Conservation (phyloP, 2,888 invertebrate genomes). For the Agrotis clavis region DNA sequence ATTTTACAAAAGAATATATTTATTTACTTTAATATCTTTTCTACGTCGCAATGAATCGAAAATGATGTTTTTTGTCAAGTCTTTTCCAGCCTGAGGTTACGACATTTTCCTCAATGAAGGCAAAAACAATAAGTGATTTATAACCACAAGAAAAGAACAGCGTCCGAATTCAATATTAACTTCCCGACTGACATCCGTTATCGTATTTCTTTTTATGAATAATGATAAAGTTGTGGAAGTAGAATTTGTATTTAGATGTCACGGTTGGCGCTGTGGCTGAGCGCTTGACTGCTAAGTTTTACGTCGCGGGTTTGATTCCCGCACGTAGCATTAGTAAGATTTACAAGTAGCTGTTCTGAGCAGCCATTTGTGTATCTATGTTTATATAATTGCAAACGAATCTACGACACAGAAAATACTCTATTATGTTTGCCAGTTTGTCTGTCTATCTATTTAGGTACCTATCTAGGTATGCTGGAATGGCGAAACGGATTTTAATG, state of each 20-base stretch:
- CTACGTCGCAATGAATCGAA: slow-evolving; percentile 20
- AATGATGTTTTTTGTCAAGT: slow-evolving; percentile 38
- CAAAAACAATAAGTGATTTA: slow-evolving; percentile 56
- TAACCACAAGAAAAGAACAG: slow-evolving; percentile 49
- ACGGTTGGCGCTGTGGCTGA: no score
- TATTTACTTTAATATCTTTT: slow-evolving; percentile 13
- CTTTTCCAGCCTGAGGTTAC: slow-evolving; percentile 18
- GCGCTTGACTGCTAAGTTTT: no score
- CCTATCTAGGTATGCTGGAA: no score
- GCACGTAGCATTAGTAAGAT: no score
- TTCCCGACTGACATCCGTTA: slow-evolving; percentile 37
- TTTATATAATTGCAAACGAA: no score
- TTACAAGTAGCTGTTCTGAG: no score
- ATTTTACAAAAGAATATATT: slow-evolving; percentile 1
- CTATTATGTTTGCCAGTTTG: neutral
- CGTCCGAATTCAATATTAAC: slow-evolving; percentile 52
- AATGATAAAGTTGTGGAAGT: slow-evolving; percentile 18
- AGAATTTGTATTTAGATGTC: no score
- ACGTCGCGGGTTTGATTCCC: no score
- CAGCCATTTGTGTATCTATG: no score
- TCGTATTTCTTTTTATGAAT: slow-evolving; percentile 30
- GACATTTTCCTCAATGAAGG: slow-evolving; percentile 49
- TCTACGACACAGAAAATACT: no score
- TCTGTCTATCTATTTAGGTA: neutral
- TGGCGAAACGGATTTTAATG: neutral